Conservation (phyloP, 2,888 invertebrate genomes). For the Miltochrista miniata region DNA sequence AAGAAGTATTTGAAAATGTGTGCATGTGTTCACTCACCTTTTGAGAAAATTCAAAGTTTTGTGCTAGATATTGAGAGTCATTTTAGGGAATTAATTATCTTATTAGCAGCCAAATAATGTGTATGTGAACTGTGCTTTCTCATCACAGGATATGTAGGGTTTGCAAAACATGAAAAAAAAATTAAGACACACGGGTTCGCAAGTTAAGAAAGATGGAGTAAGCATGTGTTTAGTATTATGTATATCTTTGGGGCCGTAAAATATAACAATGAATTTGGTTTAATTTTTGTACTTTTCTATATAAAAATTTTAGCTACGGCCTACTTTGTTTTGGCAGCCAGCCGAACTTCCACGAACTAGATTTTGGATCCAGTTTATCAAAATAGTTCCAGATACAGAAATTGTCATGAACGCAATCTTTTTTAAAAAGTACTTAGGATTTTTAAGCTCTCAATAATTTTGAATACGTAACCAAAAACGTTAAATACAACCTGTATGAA, state of each 20-base stretch:
- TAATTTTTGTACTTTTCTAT: constrained; percentile 24
- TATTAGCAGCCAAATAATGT: too few relatives aligned
- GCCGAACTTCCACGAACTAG: background rate
- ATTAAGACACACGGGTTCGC: constrained; percentile 4
- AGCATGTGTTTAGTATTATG: constrained; percentile 6
- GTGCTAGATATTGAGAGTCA: background rate
- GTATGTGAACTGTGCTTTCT: too few relatives aligned
- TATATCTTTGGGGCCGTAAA: constrained; percentile 31
- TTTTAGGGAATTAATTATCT: background rate
- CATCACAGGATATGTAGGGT: too few relatives aligned
- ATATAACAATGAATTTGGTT: constrained; percentile 21
- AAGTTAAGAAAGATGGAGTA: background rate
- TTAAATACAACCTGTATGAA: background rate
- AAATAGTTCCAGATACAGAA: background rate
- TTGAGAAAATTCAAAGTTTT: constrained; percentile 12
- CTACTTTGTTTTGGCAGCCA: too few relatives aligned
- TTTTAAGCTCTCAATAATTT: background rate
- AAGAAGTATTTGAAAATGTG: too few relatives aligned
- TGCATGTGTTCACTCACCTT: constrained; percentile 16
- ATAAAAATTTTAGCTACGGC: background rate
- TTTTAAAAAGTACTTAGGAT: background rate
- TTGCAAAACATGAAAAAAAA: background rate
- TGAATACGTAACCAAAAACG: background rate
- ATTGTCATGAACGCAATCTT: background rate
- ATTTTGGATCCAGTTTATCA: too few relatives aligned